Evolutionary conservation across 2,888 invertebrate species (phyloP), one percentile per base, ranked within the genome.

Genomic region (Sylvicola cinctus): DNA sequence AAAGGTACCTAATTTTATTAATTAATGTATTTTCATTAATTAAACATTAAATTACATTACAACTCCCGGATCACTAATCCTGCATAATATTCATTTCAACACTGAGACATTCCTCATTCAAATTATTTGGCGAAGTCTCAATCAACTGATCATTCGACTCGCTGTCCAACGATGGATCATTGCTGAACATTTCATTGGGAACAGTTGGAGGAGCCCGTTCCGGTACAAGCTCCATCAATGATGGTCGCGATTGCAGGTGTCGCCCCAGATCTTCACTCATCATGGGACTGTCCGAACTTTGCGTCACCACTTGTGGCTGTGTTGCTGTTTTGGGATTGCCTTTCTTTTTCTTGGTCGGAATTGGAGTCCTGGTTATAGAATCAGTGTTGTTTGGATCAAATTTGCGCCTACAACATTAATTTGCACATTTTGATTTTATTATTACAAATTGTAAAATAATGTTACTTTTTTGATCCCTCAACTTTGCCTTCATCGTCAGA

Each of bases 151-250:
- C 84, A 53, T 80, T 78, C 80, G 20, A 20, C 20, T 20, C 20
- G 20, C 80, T 80, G 52, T 84, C 84, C 32, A 83, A 60, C 2
- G 87, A 85, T 34, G 84, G 84, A 48, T 90, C 88, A 57, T 88
- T 88, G 57, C 87, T 88, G 50, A 91, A 90, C 77, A 90, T 85
- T 60, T 90, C 88, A 28, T 78, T 81, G 4, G 90, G 90, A 17
- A 90, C 81, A 10, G 85, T 84, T 2, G 84, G 76, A 1, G 87
- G 84, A 20, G 87, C 81, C 44, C 81, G 70, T 52, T 87, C 87
- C 2, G 81, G 79, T 41, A 81, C 65, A 40, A 84, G 60, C 54
- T 84, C 79, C 20, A 50, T 49, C 10, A 79, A 74, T 16, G 74
- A 74, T 46, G 81, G 81, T 12, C 79, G 64, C 11, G 85, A 79